Conservation (phyloP, 2,888 invertebrate species). For the Gari tellinella region DNA sequence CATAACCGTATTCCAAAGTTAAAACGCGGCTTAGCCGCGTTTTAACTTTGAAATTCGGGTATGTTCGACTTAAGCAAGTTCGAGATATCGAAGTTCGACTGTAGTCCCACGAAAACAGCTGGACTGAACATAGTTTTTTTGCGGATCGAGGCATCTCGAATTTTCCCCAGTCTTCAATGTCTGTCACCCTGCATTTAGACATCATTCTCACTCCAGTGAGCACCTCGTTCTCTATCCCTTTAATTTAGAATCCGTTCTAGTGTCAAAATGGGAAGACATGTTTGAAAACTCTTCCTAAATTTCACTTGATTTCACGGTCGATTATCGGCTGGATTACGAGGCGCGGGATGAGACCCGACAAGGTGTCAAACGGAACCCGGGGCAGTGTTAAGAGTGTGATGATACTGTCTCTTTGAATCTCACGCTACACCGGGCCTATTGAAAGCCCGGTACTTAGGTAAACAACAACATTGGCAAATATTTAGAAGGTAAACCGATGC, state of each 20-base stretch:
- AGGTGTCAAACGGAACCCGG: constrained; percentile 42
- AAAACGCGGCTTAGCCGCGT: too few species aligned
- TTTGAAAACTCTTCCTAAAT: constrained; percentile 48
- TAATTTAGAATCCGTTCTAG: constrained; percentile 46
- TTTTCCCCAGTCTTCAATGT: neutral
- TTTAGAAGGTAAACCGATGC: constrained; percentile 58
- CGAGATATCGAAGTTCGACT: too few species aligned
- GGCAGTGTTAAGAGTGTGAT: constrained; percentile 14
- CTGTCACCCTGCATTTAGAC: constrained; percentile 25
- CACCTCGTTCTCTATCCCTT: constrained; percentile 23
- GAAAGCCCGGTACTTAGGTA: constrained; percentile 29
- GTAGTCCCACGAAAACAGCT: too few species aligned
- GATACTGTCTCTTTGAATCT: constrained; percentile 50
- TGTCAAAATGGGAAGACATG: constrained; percentile 19
- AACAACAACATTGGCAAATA: constrained; percentile 58
- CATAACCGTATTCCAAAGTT: too few species aligned
- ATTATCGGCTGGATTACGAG: constrained; percentile 33
- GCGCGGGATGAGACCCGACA: constrained; percentile 37
- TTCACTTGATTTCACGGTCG: constrained; percentile 56
- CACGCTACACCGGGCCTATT: constrained; percentile 32
- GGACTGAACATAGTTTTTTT: too few species aligned
- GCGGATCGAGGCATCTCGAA: too few species aligned
- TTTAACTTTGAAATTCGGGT: too few species aligned
- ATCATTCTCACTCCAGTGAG: constrained; percentile 32
- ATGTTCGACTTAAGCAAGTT: too few species aligned